Base-by-base conservation (phyloP, 2,888 invertebrate genomes). In the Hydrotaea diabolus region DNA sequence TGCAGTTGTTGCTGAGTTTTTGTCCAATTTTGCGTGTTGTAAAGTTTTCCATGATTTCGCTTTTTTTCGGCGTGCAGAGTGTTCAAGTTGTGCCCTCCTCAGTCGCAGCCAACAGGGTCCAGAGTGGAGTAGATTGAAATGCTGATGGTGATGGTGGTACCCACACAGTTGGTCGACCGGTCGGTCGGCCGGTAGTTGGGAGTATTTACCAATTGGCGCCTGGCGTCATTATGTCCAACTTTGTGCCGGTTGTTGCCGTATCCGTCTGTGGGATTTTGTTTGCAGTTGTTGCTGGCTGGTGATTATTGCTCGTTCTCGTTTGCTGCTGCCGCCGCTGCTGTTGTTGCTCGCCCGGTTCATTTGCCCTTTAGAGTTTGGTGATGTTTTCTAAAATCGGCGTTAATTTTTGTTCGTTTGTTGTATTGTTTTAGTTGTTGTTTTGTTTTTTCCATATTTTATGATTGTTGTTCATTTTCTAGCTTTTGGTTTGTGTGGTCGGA, bases 151-250 rank as follows among this genome's bases (percentile, higher is more conserved):
- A 1, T 77, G 77, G 55, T 81, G 77, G 57, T 75, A 43, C 13
- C 75, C 72, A 53, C 73, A 78, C 64, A 78, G 62, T 62, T 69
- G 39, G 36, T 15, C 26, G 26, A 26, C n/a, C 59, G 26, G 46
- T 21, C 79, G 43, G 76, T n/a, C 49, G 79, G 46, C 9, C 46
- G 39, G 77, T 82, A 77, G 82, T 85, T 85, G 39, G 69, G 46
- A 23, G 43, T 69, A 79, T 82, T 85, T 85, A 69, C 78, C 85
- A 82, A 85, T 87, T 89, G 89, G 89, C 90, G 89, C 89, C 88
- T 87, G 87, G 87, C 87, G 87, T 88, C 88, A 88, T 76, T 83
- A 82, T 86, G 88, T 88, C 88, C 88, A 88, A 86, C 86, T 86
- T 80, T 86, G 64, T 82, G 80, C 80, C 78, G 84, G 66, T 81